Percentiles rank a stretch among this genome's conserved stretches.
Evolutionary conservation across 2,888 invertebrate genomes (phyloP).

Genomic region (Cryptus armator): DNA sequence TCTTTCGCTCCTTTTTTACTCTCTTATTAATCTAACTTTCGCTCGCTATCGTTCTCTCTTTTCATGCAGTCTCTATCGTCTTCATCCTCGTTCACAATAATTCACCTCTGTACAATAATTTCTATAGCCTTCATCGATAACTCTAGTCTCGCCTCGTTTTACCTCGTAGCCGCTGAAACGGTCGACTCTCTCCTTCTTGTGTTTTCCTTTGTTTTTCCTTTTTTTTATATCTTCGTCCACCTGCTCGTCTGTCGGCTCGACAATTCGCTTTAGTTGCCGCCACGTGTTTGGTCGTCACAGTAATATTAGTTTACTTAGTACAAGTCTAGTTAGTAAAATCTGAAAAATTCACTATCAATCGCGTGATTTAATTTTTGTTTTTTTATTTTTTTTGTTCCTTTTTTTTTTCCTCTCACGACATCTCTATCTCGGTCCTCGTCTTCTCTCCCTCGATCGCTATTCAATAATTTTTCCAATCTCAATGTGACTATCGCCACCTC

Average conservation of each 20-base stretch:
- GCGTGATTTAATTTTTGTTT: constrained; percentile 77
- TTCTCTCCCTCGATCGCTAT: constrained; percentile 5
- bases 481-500: neutral
- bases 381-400: constrained; percentile 12
- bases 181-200: neutral
- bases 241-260: constrained; percentile 41
- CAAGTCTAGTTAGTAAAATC: constrained; percentile 80
- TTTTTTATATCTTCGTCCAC: constrained; percentile 25
- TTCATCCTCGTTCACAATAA: constrained; percentile 19
- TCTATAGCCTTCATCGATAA: constrained; percentile 16
- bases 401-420: constrained; percentile 46
- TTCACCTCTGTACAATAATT: constrained; percentile 22
- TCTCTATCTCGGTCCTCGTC: neutral
- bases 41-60: constrained; percentile 6
- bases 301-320: constrained; percentile 80
- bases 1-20: constrained; percentile 34
- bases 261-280: constrained; percentile 61
- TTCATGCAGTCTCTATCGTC: constrained; percentile 19
- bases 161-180: constrained; percentile 22
- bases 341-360: constrained; percentile 84
- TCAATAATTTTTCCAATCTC: neutral
- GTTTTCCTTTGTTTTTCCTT: neutral
- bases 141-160: constrained; percentile 4
- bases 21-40: constrained; percentile 15
- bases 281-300: constrained; percentile 82